Evolutionary conservation across 2,888 invertebrate genomes (phyloP).

Genomic region (Callimorpha dominula): DNA sequence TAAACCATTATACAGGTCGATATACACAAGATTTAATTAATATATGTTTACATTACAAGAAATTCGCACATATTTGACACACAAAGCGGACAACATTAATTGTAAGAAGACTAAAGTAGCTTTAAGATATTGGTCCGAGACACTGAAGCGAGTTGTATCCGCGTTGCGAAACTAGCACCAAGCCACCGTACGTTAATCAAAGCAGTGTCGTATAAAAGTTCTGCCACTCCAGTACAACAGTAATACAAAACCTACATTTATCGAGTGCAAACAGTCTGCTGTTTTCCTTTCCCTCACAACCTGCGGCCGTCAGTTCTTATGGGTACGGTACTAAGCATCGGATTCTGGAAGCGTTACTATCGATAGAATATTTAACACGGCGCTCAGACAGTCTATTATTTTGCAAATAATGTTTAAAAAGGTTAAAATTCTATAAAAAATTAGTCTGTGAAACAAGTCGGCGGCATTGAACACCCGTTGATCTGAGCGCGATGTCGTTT

Average conservation of each 20-base stretch:
- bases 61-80: constrained; percentile 86
- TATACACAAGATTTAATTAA: constrained; percentile 82
- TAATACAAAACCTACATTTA: constrained; percentile 74
- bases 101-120: constrained; percentile 79
- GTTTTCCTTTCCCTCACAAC: constrained; percentile 53
- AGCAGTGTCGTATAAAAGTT: constrained; percentile 62
- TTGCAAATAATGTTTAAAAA: constrained; percentile 76
- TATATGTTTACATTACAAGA: constrained; percentile 82
- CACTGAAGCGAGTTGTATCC: constrained; percentile 82
- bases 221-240: constrained; percentile 48
- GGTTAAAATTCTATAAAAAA: constrained; percentile 80
- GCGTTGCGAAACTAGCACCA: constrained; percentile 82
- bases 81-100: constrained; percentile 84
- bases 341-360: constrained; percentile 34
- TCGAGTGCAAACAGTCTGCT: constrained; percentile 26
- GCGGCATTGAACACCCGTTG: constrained; percentile 64
- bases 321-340: constrained; percentile 22
- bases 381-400: constrained; percentile 69
- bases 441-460: constrained; percentile 68
- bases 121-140: constrained; percentile 85
- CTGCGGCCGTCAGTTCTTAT: constrained; percentile 49
- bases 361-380: constrained; percentile 42
- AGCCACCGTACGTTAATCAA: constrained; percentile 81
- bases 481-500: constrained; percentile 63
- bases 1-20: constrained; percentile 86